These are phyloP conservation scores for Pteronura brasiliensis DNA, from an alignment of 2,113 vertebrate genomes.

Conservation along the genomic window DNA sequence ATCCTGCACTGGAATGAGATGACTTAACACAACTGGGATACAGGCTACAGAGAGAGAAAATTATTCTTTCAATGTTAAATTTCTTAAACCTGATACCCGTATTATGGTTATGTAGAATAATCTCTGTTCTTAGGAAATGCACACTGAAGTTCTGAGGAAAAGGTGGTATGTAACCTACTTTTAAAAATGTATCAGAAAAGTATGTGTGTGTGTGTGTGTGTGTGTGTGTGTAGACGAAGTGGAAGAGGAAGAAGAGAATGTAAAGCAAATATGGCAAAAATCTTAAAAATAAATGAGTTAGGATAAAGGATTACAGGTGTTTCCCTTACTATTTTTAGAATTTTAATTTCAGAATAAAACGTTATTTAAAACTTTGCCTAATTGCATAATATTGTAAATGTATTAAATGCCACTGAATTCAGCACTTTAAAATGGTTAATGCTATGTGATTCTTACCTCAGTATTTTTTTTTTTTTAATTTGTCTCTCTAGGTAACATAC, in stretches of 20 bases:
- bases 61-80: background rate
- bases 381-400: background rate
- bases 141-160: background rate
- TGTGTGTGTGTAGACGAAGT: background rate
- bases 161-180: background rate
- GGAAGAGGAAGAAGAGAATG: background rate
- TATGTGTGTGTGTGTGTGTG: background rate
- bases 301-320: background rate
- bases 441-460: background rate
- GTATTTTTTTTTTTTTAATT: background rate
- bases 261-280: background rate
- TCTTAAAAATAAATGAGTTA: background rate
- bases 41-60: background rate
- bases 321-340: background rate
- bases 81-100: background rate
- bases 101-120: background rate
- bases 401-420: background rate
- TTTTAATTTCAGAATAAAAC: background rate
- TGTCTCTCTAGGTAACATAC: background rate
- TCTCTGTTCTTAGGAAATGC: background rate
- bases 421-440: background rate
- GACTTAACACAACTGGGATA: background rate
- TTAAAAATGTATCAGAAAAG: background rate
- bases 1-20: background rate
- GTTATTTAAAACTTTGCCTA: background rate